phyloP scores from a whole-genome alignment of 2,888 invertebrate species.

The Troilus luridus region DNA sequence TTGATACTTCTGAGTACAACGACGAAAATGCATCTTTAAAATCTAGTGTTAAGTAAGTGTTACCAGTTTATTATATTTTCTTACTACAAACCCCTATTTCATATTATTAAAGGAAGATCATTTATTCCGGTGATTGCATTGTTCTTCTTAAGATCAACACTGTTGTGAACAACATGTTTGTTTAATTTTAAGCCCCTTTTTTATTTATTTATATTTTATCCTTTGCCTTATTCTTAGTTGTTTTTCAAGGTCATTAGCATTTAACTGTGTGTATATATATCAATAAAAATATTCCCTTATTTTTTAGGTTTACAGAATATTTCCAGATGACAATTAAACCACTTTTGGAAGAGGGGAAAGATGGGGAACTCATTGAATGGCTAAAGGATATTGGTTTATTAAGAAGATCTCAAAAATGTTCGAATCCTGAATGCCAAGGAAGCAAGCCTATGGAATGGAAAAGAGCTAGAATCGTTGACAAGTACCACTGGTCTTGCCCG shows the following conservation, averaged over 20 bases:
- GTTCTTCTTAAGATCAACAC: background rate
- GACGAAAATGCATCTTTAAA: slow-evolving; percentile 54
- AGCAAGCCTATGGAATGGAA: slow-evolving; percentile 69
- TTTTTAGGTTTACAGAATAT: slow-evolving; percentile 66
- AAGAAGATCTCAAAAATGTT: slow-evolving; percentile 69
- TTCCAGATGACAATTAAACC: slow-evolving; percentile 69
- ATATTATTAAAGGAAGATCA: background rate
- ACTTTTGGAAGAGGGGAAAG: slow-evolving; percentile 72
- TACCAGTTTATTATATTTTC: slow-evolving; percentile 18
- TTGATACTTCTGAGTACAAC: slow-evolving; percentile 46
- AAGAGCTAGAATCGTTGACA: slow-evolving; percentile 71
- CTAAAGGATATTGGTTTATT: slow-evolving; percentile 72
- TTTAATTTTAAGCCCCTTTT: background rate
- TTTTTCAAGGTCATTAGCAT: slow-evolving; percentile 61
- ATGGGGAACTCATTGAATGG: slow-evolving; percentile 73
- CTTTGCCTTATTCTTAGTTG: slow-evolving; percentile 39
- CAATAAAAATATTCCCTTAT: background rate
- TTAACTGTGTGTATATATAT: background rate
- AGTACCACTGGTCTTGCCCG: slow-evolving; percentile 72
- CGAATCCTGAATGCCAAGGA: slow-evolving; percentile 68
- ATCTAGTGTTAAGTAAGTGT: slow-evolving; percentile 54
- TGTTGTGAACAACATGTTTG: background rate
- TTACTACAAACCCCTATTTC: background rate
- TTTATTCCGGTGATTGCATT: background rate
- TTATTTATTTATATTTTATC: background rate